Conservation (phyloP, 2,888 invertebrate genomes). For the Eupithecia inturbata region DNA sequence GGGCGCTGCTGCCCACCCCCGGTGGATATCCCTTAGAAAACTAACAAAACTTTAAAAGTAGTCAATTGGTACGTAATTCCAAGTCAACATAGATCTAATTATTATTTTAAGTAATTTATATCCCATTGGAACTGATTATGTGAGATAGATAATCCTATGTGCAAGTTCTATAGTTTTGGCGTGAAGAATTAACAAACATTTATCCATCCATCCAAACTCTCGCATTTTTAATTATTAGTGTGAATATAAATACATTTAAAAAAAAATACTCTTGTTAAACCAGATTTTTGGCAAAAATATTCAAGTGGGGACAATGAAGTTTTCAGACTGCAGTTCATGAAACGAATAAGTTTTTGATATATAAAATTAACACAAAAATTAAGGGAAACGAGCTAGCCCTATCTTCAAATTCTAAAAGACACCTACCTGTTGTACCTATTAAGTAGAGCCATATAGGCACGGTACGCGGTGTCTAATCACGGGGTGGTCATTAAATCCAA, state of each 20-base stretch:
- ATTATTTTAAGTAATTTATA: neutral
- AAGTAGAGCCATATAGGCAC: conserved; percentile 66
- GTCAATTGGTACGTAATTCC: neutral
- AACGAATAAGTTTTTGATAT: neutral
- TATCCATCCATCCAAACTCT: no score
- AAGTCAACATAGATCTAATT: neutral
- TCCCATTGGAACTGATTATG: no score
- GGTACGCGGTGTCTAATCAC: conserved; percentile 75
- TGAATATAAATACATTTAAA: no score
- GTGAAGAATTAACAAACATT: no score
- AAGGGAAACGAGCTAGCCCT: conserved; percentile 15
- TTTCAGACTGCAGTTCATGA: neutral
- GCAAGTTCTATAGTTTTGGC: no score
- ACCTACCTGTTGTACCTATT: conserved; percentile 32
- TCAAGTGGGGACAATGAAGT: neutral
- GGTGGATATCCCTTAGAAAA: no score
- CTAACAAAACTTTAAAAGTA: no score
- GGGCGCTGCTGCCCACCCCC: no score
- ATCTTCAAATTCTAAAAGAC: conserved; percentile 16
- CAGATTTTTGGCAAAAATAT: neutral
- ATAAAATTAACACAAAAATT: neutral
- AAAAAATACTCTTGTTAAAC: neutral
- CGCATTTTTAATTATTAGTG: no score
- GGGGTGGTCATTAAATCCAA: conserved; percentile 75
- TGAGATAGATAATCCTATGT: no score